A percentile compares a stretch with the other conserved stretches of the same genome.
phyloP scores from a whole-genome alignment of 2,888 invertebrate genomes.

The Cheilosia variabilis region DNA sequence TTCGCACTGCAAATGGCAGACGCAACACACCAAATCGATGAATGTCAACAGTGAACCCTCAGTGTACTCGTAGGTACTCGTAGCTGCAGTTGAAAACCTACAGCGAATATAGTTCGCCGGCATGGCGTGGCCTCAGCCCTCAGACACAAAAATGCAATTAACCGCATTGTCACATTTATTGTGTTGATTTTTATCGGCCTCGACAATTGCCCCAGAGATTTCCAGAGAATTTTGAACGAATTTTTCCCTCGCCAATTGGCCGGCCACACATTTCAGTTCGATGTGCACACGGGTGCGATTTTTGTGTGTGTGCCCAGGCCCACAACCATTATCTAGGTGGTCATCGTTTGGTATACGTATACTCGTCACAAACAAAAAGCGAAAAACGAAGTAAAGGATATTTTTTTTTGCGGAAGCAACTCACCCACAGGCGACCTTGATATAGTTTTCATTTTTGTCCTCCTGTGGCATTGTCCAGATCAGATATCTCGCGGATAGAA shows the following conservation, averaged over 20 bases:
- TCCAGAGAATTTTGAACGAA: constrained; percentile 39
- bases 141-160: constrained; percentile 72
- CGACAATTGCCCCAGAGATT: constrained; percentile 62
- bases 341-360: constrained; percentile 18
- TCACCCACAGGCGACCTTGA: constrained; percentile 66
- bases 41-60: background rate
- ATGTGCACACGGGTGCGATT: no score
- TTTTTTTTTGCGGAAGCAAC: constrained; percentile 5
- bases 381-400: constrained; percentile 17
- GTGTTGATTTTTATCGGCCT: constrained; percentile 73
- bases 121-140: constrained; percentile 23
- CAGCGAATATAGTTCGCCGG: constrained; percentile 3
- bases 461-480: constrained; percentile 48
- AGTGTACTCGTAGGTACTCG: no score
- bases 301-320: background rate
- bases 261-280: constrained; percentile 17
- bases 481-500: constrained; percentile 55
- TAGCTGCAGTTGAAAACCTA: background rate
- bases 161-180: constrained; percentile 74
- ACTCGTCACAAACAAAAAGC: background rate
- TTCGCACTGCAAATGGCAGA: background rate
- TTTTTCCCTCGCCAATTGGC: constrained; percentile 56
- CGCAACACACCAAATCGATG: constrained; percentile 29
- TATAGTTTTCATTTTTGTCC: constrained; percentile 58
- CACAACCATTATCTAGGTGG: constrained; percentile 28